A percentile compares a stretch with the other conserved stretches of the same genome.
These are phyloP conservation scores for Eupithecia pulchellata DNA, from an alignment of 2,888 invertebrate genomes.

Conservation along the genomic window DNA sequence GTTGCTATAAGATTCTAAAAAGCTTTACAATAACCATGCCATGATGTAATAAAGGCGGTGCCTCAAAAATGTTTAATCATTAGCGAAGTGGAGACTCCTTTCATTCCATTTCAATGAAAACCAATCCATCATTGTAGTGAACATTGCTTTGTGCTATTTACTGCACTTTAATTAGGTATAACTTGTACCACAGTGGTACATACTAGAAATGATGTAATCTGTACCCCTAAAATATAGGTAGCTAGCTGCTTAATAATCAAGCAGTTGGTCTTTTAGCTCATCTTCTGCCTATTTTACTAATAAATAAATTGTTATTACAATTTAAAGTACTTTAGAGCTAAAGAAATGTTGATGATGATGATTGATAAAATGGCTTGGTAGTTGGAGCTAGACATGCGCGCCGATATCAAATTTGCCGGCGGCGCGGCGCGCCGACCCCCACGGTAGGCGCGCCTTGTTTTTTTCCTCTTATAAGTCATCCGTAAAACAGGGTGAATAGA, in stretches of 20 bases:
- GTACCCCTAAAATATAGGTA: conserved; percentile 26
- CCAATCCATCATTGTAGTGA: conserved; percentile 54
- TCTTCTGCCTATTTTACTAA: neutral
- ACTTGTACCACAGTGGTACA: neutral
- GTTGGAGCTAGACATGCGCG: too few species aligned
- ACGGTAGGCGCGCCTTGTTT: too few species aligned
- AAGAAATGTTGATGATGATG: neutral
- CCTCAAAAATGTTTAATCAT: conserved; percentile 63
- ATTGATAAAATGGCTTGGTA: neutral
- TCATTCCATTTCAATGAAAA: conserved; percentile 60
- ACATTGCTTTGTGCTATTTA: conserved; percentile 58
- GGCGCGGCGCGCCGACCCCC: too few species aligned
- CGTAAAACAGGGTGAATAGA: too few species aligned
- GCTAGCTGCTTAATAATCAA: neutral
- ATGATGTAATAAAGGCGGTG: conserved; percentile 62
- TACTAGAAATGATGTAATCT: conserved; percentile 32
- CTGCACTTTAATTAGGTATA: conserved; percentile 60
- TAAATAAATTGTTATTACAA: neutral
- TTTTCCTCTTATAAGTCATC: too few species aligned
- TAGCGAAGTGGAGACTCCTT: conserved; percentile 55
- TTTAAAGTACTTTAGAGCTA: neutral
- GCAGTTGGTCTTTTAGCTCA: neutral
- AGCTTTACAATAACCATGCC: neutral
- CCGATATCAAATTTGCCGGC: too few species aligned
- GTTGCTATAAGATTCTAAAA: neutral